Conservation (phyloP, 1,140 invertebrate species). For the Homarus americanus region DNA sequence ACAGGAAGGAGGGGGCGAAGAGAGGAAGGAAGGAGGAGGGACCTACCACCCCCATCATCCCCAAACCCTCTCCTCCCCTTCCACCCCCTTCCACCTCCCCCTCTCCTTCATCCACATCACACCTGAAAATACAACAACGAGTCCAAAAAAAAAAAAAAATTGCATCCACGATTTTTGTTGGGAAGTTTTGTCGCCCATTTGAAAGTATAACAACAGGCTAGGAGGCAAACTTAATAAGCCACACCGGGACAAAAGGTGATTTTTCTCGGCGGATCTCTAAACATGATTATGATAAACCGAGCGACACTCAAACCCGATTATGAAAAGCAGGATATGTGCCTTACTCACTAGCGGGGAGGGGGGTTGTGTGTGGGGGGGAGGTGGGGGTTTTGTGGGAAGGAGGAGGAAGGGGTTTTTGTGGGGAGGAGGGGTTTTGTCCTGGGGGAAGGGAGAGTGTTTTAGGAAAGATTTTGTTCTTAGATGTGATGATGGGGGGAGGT, state of each 20-base stretch:
- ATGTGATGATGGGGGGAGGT: too few species aligned
- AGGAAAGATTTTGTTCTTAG: too few species aligned
- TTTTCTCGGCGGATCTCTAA: constrained; percentile 49
- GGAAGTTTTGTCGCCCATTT: constrained; percentile 23
- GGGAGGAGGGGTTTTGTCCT: too few species aligned
- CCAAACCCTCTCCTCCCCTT: background rate
- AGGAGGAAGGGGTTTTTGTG: too few species aligned
- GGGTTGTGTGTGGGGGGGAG: too few species aligned
- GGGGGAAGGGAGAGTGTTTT: too few species aligned
- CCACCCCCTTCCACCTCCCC: background rate
- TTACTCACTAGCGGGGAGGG: too few species aligned
- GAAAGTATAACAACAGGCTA: constrained; percentile 38
- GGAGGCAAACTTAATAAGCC: constrained; percentile 47
- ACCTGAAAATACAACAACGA: background rate
- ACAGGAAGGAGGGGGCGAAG: too few species aligned
- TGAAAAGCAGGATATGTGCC: constrained; percentile 68
- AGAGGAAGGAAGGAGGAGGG: too few species aligned
- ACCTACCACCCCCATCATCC: background rate
- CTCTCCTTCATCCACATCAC: background rate
- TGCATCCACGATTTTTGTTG: background rate
- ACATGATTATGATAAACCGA: constrained; percentile 70
- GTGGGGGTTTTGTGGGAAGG: too few species aligned
- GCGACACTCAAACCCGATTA: constrained; percentile 69
- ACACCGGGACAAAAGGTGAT: constrained; percentile 39
- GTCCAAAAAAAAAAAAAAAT: background rate